Evolutionary conservation across 2,113 vertebrate species (phyloP).

Genomic region (Nannospalax galili): DNA sequence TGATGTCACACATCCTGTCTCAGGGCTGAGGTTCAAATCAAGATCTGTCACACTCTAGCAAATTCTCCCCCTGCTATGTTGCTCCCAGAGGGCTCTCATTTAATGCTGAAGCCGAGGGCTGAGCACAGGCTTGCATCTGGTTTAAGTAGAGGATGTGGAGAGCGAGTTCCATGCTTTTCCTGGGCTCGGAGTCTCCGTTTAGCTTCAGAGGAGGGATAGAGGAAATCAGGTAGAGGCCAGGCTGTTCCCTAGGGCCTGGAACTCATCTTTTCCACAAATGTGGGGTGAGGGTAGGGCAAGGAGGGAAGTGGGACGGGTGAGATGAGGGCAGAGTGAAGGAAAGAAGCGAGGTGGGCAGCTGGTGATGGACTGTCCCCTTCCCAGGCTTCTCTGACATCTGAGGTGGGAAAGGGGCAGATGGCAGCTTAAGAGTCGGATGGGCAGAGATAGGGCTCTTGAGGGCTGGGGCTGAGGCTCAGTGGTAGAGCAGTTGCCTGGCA

Average conservation of each 20-base stretch:
- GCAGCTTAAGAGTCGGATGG: neutral
- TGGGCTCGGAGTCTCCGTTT: neutral
- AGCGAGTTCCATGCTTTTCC: neutral
- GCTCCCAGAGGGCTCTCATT: slow-evolving; percentile 37
- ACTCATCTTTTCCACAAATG: slow-evolving; percentile 5
- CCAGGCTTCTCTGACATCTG: neutral
- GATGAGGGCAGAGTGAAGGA: neutral
- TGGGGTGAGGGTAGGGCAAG: neutral
- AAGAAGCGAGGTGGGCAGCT: neutral
- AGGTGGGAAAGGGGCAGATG: neutral
- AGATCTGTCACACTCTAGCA: neutral
- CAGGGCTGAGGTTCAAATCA: slow-evolving; percentile 9
- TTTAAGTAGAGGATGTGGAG: neutral
- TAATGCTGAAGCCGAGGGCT: slow-evolving; percentile 40
- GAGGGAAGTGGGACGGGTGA: neutral
- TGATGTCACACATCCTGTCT: slow-evolving; percentile 41
- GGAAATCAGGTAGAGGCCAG: slow-evolving; percentile 1
- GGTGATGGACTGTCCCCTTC: neutral
- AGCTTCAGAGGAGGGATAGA: neutral
- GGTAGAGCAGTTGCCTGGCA: neutral
- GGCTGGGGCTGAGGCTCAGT: neutral
- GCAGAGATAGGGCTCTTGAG: neutral
- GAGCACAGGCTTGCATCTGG: slow-evolving; percentile 20
- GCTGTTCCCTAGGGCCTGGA: neutral
- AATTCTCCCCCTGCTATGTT: slow-evolving; percentile 5